phyloP scores from a whole-genome alignment of 2,888 invertebrate species.

The Drosophila monieri region DNA sequence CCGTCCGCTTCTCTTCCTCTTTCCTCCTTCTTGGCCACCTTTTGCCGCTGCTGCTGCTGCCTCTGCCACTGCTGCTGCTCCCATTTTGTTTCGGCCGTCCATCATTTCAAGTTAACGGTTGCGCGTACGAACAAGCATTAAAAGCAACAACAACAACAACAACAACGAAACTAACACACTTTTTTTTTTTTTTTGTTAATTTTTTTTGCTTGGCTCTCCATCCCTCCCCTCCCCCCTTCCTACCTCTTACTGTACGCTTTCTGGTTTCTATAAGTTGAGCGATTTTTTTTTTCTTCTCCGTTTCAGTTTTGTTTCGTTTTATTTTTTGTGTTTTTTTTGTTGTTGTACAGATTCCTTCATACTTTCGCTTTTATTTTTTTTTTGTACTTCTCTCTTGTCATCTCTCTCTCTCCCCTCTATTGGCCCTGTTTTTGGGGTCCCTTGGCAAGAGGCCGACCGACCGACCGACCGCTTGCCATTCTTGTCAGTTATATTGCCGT shows the following conservation, averaged over 20 bases:
- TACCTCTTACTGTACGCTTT: conserved; percentile 59
- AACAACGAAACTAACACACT: conserved; percentile 68
- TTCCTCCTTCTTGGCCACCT: conserved; percentile 23
- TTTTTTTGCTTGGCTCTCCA: conserved; percentile 26
- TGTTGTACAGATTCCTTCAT: conserved; percentile 65
- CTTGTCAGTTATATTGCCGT: conserved; percentile 35
- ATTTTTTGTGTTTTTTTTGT: conserved; percentile 36
- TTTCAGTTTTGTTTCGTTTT: conserved; percentile 43
- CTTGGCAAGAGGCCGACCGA: conserved; percentile 16
- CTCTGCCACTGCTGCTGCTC: conserved; percentile 21
- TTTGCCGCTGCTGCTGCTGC: conserved; percentile 4
- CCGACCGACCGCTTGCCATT: conserved; percentile 28
- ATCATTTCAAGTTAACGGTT: conserved; percentile 68
- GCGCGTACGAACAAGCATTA: conserved; percentile 53
- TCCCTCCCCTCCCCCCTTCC: conserved; percentile 2
- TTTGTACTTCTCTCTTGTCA: conserved; percentile 1
- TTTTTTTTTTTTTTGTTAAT: conserved; percentile 27
- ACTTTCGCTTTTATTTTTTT: conserved; percentile 71
- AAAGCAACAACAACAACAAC: conserved; percentile 54
- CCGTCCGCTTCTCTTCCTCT: background rate
- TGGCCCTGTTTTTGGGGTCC: background rate
- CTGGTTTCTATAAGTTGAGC: conserved; percentile 66
- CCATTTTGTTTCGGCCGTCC: conserved; percentile 41
- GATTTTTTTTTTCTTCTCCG: conserved; percentile 44
- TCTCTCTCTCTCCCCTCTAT: background rate